Base-by-base conservation (phyloP, 2,113 vertebrate species). In the Lagopus leucura region DNA sequence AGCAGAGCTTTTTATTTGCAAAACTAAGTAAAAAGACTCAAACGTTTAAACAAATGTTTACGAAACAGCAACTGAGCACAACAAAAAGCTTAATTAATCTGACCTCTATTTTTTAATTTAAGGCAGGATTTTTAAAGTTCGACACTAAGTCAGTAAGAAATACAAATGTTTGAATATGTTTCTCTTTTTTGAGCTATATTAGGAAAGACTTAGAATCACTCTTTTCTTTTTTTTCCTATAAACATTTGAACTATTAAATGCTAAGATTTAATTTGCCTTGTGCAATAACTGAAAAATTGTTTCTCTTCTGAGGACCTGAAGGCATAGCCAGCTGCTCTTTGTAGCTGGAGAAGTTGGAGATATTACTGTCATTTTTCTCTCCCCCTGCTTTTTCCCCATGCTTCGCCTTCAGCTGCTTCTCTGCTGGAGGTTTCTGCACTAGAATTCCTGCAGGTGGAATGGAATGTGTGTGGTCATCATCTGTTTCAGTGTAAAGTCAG, bases 381-480 rank as follows among this genome's bases (percentile, higher is more conserved):
- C 12, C 36, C 34, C 42, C 40, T 5, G 61, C 34, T 40, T 24
- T 48, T 58, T 95, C 54, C 22, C 67, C 5, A 11, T 83, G 50
- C 61, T 89, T 86, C 87, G 42, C 27, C 24, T 95, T 75, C 89
- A 92, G 91, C 94, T 96, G 94, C 79, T 36, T 91, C 89, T 89
- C 91, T 92, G 93, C 88, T 95, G 87, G 95, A 95, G 71, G 19
- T 65, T 93, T 92, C 84, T 94, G 87, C 82, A 67, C 84, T 82
- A 50, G 74, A 81, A 82, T 87, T 91, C 82, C 82, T 92, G 84
- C 93, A 95, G 95, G 95, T 96, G 89, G 84, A 94, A 76, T 57
- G 87, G 69, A 82, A 78, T 75, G 89, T 79, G 94, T 92, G 93
- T 95, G 95, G 94, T 47, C 94, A 94, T 95, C 84, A 73, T 92